phyloP scores from a whole-genome alignment of 2,113 vertebrate species.

The Cryptotis parvus region DNA sequence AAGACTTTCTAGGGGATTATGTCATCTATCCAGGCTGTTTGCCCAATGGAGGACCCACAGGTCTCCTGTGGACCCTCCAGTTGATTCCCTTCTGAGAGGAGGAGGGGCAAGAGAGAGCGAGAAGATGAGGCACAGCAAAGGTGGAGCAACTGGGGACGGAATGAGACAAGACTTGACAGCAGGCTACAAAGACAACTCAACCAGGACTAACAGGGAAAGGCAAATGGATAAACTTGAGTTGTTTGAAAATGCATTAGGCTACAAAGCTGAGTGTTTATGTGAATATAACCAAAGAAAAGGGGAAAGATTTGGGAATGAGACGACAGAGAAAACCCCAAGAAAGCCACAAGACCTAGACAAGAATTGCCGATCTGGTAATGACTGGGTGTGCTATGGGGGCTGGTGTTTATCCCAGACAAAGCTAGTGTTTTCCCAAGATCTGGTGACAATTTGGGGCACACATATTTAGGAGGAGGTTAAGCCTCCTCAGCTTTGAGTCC shows the following conservation, averaged over 20 bases:
- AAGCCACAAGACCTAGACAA: slow-evolving; percentile 66
- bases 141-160: not conserved
- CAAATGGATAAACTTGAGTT: not conserved
- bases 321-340: slow-evolving; percentile 55
- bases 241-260: not conserved
- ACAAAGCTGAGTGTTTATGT: slow-evolving; percentile 10
- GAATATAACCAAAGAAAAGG: slow-evolving; percentile 48
- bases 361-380: slow-evolving; percentile 61
- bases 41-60: slow-evolving; percentile 39
- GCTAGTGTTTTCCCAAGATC: slow-evolving; percentile 61
- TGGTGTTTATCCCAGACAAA: slow-evolving; percentile 68
- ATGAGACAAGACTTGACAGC: not conserved
- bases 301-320: slow-evolving; percentile 31
- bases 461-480: slow-evolving; percentile 56
- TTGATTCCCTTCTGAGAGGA: not conserved
- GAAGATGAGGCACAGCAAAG: not conserved
- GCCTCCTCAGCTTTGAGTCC: slow-evolving; percentile 46
- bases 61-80: slow-evolving; percentile 48
- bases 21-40: slow-evolving; percentile 65
- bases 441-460: slow-evolving; percentile 63
- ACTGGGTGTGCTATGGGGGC: slow-evolving; percentile 51
- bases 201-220: not conserved
- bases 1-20: slow-evolving; percentile 63
- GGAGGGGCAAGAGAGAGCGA: not conserved
- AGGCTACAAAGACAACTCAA: not conserved